Conservation (phyloP, 2,113 vertebrate genomes). For the Carlito syrichta region DNA sequence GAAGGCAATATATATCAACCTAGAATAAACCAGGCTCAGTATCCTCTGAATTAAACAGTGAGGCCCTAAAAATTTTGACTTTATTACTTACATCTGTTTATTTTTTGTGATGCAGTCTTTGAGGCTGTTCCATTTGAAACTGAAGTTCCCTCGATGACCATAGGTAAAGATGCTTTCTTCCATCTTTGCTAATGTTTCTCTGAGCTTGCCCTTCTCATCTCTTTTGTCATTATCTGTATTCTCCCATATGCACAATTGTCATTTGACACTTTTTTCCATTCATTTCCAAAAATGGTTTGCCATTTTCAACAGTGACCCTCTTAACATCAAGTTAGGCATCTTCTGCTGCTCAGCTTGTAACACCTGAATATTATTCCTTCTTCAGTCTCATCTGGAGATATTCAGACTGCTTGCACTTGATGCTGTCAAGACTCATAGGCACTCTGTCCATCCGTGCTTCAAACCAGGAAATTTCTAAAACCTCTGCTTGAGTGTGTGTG, state of each 20-base stretch:
- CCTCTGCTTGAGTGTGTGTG: not conserved
- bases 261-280: not conserved
- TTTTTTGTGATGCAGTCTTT: conserved; percentile 34
- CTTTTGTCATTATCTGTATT: not conserved
- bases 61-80: not conserved
- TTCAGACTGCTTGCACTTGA: not conserved
- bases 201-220: not conserved
- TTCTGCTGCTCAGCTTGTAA: not conserved
- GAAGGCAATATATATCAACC: not conserved
- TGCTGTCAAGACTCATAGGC: not conserved
- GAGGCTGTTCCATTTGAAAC: not conserved
- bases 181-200: not conserved
- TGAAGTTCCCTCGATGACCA: not conserved
- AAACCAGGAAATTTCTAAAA: not conserved
- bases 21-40: not conserved
- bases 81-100: not conserved
- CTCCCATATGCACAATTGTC: not conserved
- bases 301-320: not conserved
- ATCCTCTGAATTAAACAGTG: not conserved
- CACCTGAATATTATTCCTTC: not conserved
- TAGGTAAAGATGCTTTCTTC: conserved; percentile 44
- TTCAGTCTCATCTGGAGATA: not conserved
- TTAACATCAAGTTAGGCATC: not conserved
- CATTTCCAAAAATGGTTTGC: not conserved
- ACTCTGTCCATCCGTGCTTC: not conserved